Conservation (phyloP, 2,888 invertebrate species). For the Drepanosiphum platanoidis region DNA sequence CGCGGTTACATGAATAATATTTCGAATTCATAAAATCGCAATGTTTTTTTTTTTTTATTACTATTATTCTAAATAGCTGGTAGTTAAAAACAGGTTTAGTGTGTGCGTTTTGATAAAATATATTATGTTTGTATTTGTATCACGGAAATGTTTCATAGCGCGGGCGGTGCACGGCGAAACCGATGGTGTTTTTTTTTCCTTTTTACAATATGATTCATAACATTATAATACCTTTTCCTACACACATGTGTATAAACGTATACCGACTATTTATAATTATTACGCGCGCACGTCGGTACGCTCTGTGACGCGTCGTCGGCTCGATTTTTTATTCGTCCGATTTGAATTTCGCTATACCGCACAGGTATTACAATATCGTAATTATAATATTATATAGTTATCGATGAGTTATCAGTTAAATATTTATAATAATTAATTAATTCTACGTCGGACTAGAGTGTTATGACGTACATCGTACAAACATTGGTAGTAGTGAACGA, state of each 20-base stretch:
- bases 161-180: not conserved
- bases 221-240: not conserved
- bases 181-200: too few species aligned
- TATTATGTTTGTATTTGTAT: not conserved
- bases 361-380: too few species aligned
- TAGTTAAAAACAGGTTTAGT: not conserved
- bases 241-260: not conserved
- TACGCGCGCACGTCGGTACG: too few species aligned
- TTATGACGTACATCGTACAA: too few species aligned
- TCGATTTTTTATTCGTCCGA: not conserved
- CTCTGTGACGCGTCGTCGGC: not conserved
- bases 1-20: not conserved
- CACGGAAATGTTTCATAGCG: too few species aligned
- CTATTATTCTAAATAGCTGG: not conserved
- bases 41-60: too few species aligned
- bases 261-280: not conserved
- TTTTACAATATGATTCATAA: not conserved
- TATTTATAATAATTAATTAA: too few species aligned
- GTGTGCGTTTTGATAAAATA: not conserved
- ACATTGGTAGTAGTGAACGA: too few species aligned
- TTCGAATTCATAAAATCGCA: not conserved
- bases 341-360: not conserved
- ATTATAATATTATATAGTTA: too few species aligned
- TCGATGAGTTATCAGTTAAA: too few species aligned
- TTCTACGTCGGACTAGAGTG: too few species aligned